Evolutionary conservation across 2,888 invertebrate genomes (phyloP), one percentile per base, ranked within the genome.

Genomic region (Tetragonula carbonaria): DNA sequence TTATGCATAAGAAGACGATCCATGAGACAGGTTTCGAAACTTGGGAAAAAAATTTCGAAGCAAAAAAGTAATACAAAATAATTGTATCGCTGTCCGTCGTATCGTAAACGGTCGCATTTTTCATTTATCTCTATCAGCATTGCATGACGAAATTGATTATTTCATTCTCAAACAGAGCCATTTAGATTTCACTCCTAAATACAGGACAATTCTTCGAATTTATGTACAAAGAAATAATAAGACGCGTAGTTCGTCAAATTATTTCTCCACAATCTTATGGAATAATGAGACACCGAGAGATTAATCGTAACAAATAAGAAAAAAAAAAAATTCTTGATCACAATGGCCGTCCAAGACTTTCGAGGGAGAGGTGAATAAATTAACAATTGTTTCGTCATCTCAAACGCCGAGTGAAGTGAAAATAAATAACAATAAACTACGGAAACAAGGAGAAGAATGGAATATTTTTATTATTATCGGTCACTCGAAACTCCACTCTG

Each of bases 271-370:
- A n/a, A 4, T 14, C 13, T n/a, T 13, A n/a, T 13, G 14, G 57
- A n/a, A 14, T 5, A n/a, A n/a, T 57, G n/a, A 5, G 0, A 0
- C n/a, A n/a, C 14, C 5, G 57, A 4, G 0, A 14, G n/a, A 59
- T n/a, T n/a, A 23, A n/a, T 57, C 2, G 57, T 45, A 45, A 8
- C 38, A 45, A 45, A 45, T 38, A 5, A 38, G 6, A 38, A 38
- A 38, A 38, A 38, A 38, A 38, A 6, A 38, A 38, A 38, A 38
- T 38, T 38, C 38, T 6, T 5, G 6, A 38, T 38, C 38, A 38
- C 38, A 38, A 38, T 38, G 38, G 8, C 8, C 8, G 5, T 38
- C 38, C 38, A 38, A 38, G 38, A 38, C 38, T 38, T 38, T 38
- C 38, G 38, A 38, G 6, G 6, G 38, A 0, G 33, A 0, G 8